Evolutionary conservation across 2,888 invertebrate genomes (phyloP), one percentile per base, ranked within the genome.

Genomic region (Palloptera scutellata): DNA sequence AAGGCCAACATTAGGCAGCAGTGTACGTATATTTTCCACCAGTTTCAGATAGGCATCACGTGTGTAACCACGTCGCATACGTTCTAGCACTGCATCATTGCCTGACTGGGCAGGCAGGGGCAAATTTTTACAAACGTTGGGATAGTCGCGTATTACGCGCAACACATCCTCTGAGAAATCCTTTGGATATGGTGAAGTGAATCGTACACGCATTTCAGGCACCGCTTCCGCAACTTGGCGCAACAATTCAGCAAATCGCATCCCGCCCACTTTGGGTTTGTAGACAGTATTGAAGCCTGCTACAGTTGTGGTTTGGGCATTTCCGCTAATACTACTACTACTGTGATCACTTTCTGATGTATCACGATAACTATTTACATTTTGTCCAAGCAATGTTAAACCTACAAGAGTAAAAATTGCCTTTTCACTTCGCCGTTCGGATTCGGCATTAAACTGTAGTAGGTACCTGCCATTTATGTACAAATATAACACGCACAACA

Each of bases 31-130:
- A 69, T 90, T 91, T 0, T 87, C 78, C 0, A 97, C 92, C 3
- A 98, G 88, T 20, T 91, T 88, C 45, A 97, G 54, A 51, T 85
- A 85, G 0, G 84, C 79, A 30, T 96, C 95, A 64, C 95, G 86
- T 0, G 93, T 90, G 86, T 98, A 96, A 0, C 97, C 98, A 68
- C 98, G 88, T 42, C 96, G 88, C 98, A 98, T 98, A 70, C 92
- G 87, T 76, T 91, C 89, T 69, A 98, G 86, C 53, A 97, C 92
- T 0, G 85, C 83, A 13, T 89, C 89, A 83, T 90, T 94, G 9
- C 98, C 98, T 70, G 96, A 93, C 86, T 98, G 98, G 0, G 96
- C 97, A 0, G 98, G 98, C 74, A 98, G 86, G 84, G 98, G 98
- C 43, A 98, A 86, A 81, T 90, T 89, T 77, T 93, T 93, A 84